Evolutionary conservation across 1,140 invertebrate genomes (phyloP).

Genomic region (Cryptotermes secundus): DNA sequence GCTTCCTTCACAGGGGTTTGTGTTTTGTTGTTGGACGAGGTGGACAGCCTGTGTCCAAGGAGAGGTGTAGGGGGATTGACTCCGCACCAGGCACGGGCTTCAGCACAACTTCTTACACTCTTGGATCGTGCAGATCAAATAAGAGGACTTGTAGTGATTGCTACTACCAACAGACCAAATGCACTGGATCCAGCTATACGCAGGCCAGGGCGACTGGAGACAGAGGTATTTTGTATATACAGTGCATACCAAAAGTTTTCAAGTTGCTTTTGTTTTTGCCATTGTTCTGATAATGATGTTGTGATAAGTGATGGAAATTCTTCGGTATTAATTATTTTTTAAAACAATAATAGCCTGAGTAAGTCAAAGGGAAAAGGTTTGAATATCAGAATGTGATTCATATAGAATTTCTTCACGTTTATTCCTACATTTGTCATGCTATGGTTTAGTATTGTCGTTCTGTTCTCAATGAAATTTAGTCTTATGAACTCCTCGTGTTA

Average conservation of each 20-base stretch:
- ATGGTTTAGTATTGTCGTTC: too few species aligned
- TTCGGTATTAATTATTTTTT: too few species aligned
- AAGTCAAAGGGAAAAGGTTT: too few species aligned
- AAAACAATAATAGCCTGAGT: too few species aligned
- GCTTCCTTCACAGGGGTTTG: constrained; percentile 32
- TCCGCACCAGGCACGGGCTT: constrained; percentile 25
- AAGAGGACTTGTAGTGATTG: constrained; percentile 46
- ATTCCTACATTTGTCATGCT: constrained; percentile 44
- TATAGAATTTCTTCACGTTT: constrained; percentile 44
- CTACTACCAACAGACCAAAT: constrained; percentile 46
- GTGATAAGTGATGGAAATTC: too few species aligned
- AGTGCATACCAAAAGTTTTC: too few species aligned
- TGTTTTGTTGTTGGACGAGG: constrained; percentile 39
- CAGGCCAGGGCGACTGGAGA: constrained; percentile 60
- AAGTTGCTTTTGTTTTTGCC: too few species aligned
- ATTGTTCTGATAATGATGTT: too few species aligned
- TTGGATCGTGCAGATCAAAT: constrained; percentile 45
- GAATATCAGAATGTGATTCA: too few species aligned
- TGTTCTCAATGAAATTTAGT: too few species aligned
- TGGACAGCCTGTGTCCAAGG: constrained; percentile 35
- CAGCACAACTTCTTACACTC: constrained; percentile 44
- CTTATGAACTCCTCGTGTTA: too few species aligned
- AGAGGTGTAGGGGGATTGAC: neutral
- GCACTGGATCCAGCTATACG: constrained; percentile 44
- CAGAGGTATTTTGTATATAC: constrained; percentile 37